Evolutionary conservation across 2,888 invertebrate genomes (phyloP), one percentile per base, ranked within the genome.

Genomic region (Eupsilia transversa): DNA sequence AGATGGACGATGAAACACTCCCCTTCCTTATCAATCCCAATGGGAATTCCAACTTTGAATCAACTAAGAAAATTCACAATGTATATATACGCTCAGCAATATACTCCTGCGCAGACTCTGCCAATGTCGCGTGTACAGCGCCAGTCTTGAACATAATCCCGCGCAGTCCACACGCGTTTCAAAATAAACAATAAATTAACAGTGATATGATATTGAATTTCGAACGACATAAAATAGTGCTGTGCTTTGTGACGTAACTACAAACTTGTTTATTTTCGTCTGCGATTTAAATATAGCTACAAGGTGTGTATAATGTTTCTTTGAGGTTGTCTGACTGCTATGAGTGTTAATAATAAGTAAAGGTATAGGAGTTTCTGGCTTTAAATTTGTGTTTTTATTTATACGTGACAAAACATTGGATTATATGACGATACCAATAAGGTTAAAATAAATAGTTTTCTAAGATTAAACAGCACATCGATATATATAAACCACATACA

Each of bases 61-160:
- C 43, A 10, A 38, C 38, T 9, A 20, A 46, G 43, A 46, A 46
- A 46, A 46, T 46, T 20, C 27, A 66, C 69, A 81, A 88, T 88
- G 91, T 91, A 90, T 89, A 89, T 87, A 89, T 86, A 86, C 85
- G 80, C 68, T 71, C 75, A n/a, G 77, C 74, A 72, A 72, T 71
- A 61, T 79, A 88, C 89, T 86, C 88, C 64, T 43, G 79, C 87
- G 90, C 92, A 91, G 87, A 92, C 90, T 92, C 80, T 92, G 91
- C 90, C 92, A 91, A 90, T 89, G 90, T 77, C 89, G 90, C 85
- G 77, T 82, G 77, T 78, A 64, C 33, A 74, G 68, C 85, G 86
- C 69, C 89, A 93, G 94, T 93, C 86, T 87, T 80, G 82, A 84
- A 72, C 75, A 68, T 77, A 77, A 71, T 82, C 72, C 68, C 69